These are phyloP conservation scores for Apodemus sylvaticus DNA, from an alignment of 2,113 vertebrate genomes.

Conservation along the genomic window DNA sequence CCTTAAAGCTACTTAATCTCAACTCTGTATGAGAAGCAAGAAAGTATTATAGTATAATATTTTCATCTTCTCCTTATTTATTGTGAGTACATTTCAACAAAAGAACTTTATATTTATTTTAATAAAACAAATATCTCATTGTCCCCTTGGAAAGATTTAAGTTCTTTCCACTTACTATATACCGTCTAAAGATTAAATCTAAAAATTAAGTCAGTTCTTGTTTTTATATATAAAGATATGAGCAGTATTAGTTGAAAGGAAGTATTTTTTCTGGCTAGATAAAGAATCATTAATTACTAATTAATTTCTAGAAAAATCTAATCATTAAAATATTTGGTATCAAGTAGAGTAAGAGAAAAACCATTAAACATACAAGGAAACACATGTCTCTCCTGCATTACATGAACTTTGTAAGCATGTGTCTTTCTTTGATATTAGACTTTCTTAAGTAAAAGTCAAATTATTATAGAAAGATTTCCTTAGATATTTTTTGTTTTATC, in stretches of 20 bases:
- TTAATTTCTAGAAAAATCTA: neutral
- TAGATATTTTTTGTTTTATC: neutral
- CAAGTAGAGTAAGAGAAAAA: neutral
- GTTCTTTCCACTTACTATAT: neutral
- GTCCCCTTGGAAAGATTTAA: neutral
- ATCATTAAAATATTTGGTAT: neutral
- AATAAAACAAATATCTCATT: neutral
- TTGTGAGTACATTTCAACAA: neutral
- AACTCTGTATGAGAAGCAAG: neutral
- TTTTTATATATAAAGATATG: neutral
- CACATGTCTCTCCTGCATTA: neutral
- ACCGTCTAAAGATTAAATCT: too few species aligned
- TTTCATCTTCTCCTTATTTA: neutral
- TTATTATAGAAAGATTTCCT: neutral
- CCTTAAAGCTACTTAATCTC: neutral
- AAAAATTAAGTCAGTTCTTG: neutral
- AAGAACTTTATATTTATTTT: neutral
- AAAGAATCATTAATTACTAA: neutral
- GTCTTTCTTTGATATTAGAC: neutral
- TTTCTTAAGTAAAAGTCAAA: neutral
- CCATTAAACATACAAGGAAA: neutral
- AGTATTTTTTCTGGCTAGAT: neutral
- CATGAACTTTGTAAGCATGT: neutral
- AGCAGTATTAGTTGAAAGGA: neutral
- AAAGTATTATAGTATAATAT: neutral